phyloP scores from a whole-genome alignment of 35 echinoderm and acorn worm genomes.

The Heliocidaris tuberculata region DNA sequence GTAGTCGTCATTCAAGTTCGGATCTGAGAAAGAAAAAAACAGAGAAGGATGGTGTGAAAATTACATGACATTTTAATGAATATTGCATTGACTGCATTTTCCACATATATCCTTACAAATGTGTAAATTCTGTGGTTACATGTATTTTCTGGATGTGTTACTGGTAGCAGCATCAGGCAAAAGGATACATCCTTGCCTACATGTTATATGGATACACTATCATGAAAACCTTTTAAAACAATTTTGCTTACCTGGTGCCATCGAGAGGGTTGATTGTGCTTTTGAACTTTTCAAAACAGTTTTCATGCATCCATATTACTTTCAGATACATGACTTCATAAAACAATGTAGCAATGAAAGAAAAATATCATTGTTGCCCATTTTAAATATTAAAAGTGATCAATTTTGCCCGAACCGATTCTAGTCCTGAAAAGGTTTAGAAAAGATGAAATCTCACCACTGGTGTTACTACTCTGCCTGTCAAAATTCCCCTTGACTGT shows the following conservation, averaged over 20 bases:
- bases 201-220: neutral
- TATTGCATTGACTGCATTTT: too few relatives aligned
- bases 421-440: neutral
- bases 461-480: slow-evolving; percentile 60
- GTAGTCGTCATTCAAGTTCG: slow-evolving; percentile 60
- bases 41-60: neutral
- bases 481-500: slow-evolving; percentile 57
- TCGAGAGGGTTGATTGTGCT: too few relatives aligned
- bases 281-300: too few relatives aligned
- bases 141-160: neutral
- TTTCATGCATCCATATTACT: too few relatives aligned
- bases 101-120: neutral
- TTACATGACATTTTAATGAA: neutral
- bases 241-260: too few relatives aligned
- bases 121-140: neutral
- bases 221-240: too few relatives aligned
- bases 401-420: too few relatives aligned
- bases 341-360: too few relatives aligned
- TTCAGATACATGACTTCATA: too few relatives aligned
- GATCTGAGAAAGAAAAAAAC: slow-evolving; percentile 35
- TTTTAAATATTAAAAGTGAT: too few relatives aligned
- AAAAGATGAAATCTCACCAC: neutral
- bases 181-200: neutral
- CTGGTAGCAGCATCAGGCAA: neutral
- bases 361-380: too few relatives aligned